Evolutionary conservation across 2,888 invertebrate genomes (phyloP).

Genomic region (Zonitis immaculata): DNA sequence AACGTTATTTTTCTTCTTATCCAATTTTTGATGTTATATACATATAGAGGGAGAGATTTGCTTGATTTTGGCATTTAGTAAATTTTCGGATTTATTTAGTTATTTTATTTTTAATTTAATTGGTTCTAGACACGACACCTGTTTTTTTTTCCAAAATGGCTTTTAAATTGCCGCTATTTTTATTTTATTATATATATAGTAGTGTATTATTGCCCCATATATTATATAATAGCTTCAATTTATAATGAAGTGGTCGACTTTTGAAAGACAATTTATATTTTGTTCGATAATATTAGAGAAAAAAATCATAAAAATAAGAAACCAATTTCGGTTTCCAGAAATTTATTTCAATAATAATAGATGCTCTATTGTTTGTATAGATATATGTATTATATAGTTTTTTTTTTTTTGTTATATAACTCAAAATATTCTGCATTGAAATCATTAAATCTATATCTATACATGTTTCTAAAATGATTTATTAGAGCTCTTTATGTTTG

Average conservation of each 20-base stretch:
- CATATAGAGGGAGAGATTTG: too few relatives aligned
- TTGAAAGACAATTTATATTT: background rate
- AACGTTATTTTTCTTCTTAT: conserved; percentile 30
- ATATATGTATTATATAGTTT: too few relatives aligned
- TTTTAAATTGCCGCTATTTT: conserved; percentile 13
- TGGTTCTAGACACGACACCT: conserved; percentile 40
- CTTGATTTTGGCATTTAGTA: conserved; percentile 32
- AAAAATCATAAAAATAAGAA: too few relatives aligned
- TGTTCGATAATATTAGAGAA: too few relatives aligned
- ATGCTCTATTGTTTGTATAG: background rate
- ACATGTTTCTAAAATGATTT: too few relatives aligned
- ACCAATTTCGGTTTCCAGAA: background rate
- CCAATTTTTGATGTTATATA: too few relatives aligned
- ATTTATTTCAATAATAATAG: background rate
- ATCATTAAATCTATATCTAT: too few relatives aligned
- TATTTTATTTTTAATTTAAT: conserved; percentile 43
- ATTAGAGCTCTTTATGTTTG: too few relatives aligned
- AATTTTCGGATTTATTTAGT: conserved; percentile 44
- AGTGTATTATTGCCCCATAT: background rate
- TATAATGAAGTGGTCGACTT: conserved; percentile 7
- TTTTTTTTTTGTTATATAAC: background rate
- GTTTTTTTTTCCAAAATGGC: conserved; percentile 29
- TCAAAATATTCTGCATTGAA: too few relatives aligned
- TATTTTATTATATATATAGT: too few relatives aligned
- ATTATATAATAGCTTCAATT: conserved; percentile 7